phyloP scores from a whole-genome alignment of 2,113 vertebrate species.

The Synodontis membranacea region DNA sequence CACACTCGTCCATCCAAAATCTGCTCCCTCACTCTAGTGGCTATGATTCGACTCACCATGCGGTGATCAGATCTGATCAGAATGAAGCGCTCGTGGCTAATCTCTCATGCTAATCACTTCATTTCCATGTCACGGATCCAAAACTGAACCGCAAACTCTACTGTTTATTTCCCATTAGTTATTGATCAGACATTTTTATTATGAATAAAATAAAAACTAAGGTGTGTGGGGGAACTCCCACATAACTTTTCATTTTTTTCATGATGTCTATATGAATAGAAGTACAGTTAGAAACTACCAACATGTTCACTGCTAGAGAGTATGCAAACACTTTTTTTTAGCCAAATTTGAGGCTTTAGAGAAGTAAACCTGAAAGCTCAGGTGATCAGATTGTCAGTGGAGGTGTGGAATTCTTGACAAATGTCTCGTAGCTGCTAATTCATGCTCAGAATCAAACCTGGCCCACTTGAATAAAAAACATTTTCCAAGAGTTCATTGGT shows the following conservation, averaged over 20 bases:
- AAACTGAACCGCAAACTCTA: neutral
- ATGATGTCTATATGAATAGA: neutral
- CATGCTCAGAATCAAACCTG: neutral
- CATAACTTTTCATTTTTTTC: neutral
- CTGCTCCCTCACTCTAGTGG: conserved; percentile 23
- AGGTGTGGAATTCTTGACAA: neutral
- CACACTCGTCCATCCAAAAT: conserved; percentile 26
- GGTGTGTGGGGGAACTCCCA: neutral
- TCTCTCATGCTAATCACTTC: neutral
- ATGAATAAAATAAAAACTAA: too few species aligned
- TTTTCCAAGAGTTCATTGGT: neutral
- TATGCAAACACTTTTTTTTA: neutral
- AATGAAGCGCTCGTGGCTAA: neutral
- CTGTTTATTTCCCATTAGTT: neutral
- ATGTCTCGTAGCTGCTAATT: neutral
- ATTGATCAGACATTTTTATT: neutral
- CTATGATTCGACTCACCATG: conserved; percentile 5
- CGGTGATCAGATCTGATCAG: conserved; percentile 32
- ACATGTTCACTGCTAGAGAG: neutral
- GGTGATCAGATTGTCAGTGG: neutral
- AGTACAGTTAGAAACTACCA: neutral
- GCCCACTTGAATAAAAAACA: neutral
- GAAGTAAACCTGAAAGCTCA: neutral
- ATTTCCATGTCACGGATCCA: neutral
- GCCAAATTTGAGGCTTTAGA: neutral